phyloP scores from a whole-genome alignment of 2,797 vertebrate genomes.

The Chaetodon trifasciatus region DNA sequence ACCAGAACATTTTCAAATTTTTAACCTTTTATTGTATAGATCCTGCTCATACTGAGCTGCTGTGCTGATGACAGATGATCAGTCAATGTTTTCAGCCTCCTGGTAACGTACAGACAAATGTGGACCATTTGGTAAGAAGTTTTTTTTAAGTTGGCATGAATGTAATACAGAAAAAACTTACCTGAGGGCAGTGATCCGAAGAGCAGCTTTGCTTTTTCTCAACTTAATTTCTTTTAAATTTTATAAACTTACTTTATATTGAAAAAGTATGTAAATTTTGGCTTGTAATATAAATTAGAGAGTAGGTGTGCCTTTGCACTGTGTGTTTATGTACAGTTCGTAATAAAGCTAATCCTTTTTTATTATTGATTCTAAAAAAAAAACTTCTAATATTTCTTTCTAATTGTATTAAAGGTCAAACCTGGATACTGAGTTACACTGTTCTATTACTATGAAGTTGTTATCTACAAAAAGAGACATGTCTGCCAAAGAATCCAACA shows the following conservation, averaged over 20 bases:
- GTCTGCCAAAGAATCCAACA: not conserved
- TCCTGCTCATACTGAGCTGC: conserved; percentile 60
- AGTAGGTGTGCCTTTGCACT: conserved; percentile 85
- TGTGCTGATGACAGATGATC: conserved; percentile 55
- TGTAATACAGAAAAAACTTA: conserved; percentile 66
- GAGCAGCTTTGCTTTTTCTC: conserved; percentile 59
- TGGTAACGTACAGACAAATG: conserved; percentile 38
- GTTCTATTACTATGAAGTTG: conserved; percentile 11
- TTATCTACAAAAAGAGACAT: not conserved
- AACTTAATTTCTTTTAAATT: conserved; percentile 72
- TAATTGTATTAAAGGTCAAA: conserved; percentile 42
- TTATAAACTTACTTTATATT: conserved; percentile 79
- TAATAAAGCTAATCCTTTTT: conserved; percentile 88
- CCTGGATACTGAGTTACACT: conserved; percentile 2
- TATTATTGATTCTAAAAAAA: conserved; percentile 82
- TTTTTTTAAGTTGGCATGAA: conserved; percentile 62
- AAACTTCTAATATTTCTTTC: conserved; percentile 45
- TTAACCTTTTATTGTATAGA: conserved; percentile 69
- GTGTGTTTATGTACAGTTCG: conserved; percentile 88
- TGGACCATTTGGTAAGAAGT: conserved; percentile 48
- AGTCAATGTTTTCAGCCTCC: conserved; percentile 50
- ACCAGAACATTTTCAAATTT: conserved; percentile 58
- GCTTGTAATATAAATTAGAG: conserved; percentile 83
- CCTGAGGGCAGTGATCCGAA: conserved; percentile 40
- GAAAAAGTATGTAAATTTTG: conserved; percentile 86